Base-by-base conservation (phyloP, 2,113 vertebrate species). In the Neodontobutis hainanensis region DNA sequence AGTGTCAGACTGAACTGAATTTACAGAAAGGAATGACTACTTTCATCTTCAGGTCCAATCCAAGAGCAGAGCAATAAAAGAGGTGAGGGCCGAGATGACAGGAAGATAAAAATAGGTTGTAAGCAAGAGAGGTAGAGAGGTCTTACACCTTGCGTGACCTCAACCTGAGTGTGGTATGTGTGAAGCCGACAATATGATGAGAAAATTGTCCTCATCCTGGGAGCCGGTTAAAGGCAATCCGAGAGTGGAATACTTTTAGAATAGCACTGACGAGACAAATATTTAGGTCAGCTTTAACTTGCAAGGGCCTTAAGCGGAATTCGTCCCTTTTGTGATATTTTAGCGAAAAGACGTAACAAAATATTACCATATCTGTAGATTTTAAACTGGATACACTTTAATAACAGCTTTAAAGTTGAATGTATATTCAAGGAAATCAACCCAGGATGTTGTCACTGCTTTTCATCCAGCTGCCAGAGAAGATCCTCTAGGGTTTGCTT, bases 401-500 rank as follows among this genome's bases (percentile, higher is more conserved):
- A n/a, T 35, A 56, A 15, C 44, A 46, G 44, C 44, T 56, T 10
- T 19, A 27, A 58, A 15, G 6, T 5, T 5, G 11, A 58, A 43
- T 4, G 5, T 38, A 58, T 42, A 48, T 11, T 11, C 40, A 9
- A 40, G 16, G 4, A 64, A 49, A 55, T 46, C 47, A 36, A 46
- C 15, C 40, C 11, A 11, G 10, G 59, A 65, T 8, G 8, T 42
- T 57, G 55, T 55, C 48, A 46, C 11, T 40, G 60, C 43, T 19
- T 45, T 46, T 63, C 27, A 36, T 19, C 61, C 62, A 19, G 50
- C 14, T 73, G 61, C 38, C 65, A 44, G 50, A 42, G 11, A 46
- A 73, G 15, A 44, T 56, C 55, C 68, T 73, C 11, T 9, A 45
- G 64, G 61, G 38, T 68, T 56, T 53, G 46, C 70, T 16, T 65